These are phyloP conservation scores for Semaprochilodus insignis DNA, from an alignment of 2,797 vertebrate genomes.

Conservation along the genomic window DNA sequence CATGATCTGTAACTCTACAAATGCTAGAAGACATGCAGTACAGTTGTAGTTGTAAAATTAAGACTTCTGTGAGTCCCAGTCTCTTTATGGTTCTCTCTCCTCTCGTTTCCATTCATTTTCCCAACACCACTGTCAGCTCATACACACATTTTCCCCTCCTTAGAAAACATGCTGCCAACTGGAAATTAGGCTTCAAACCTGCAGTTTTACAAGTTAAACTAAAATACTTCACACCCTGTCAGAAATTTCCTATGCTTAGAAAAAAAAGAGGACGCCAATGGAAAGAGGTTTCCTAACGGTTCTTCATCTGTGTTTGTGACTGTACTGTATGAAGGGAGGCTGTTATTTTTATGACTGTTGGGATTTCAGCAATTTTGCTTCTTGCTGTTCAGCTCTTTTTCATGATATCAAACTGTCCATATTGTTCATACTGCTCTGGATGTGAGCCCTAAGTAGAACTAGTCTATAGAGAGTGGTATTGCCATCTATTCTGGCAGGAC, in stretches of 20 bases:
- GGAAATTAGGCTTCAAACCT: slow-evolving; percentile 27
- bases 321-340: slow-evolving; percentile 9
- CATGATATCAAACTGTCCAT: slow-evolving; percentile 5
- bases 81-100: not conserved
- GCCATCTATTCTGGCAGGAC: not conserved
- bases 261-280: slow-evolving; percentile 19
- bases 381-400: not conserved
- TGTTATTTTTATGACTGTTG: slow-evolving; percentile 17
- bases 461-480: not conserved
- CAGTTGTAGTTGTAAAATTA: not conserved
- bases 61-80: not conserved
- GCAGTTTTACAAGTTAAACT: slow-evolving; percentile 30
- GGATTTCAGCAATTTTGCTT: not conserved
- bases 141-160: slow-evolving; percentile 1
- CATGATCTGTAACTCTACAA: not conserved
- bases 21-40: no score
- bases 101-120: not conserved
- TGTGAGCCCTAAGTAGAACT: not conserved
- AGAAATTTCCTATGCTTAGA: slow-evolving; percentile 34
- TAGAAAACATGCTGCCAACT: slow-evolving; percentile 16
- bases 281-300: slow-evolving; percentile 6
- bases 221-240: slow-evolving; percentile 40
- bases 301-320: slow-evolving; percentile 35
- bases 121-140: not conserved
- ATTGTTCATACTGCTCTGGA: slow-evolving; percentile 23